Evolutionary conservation across 2,888 invertebrate genomes (phyloP).

Genomic region (Agriopis marginaria): DNA sequence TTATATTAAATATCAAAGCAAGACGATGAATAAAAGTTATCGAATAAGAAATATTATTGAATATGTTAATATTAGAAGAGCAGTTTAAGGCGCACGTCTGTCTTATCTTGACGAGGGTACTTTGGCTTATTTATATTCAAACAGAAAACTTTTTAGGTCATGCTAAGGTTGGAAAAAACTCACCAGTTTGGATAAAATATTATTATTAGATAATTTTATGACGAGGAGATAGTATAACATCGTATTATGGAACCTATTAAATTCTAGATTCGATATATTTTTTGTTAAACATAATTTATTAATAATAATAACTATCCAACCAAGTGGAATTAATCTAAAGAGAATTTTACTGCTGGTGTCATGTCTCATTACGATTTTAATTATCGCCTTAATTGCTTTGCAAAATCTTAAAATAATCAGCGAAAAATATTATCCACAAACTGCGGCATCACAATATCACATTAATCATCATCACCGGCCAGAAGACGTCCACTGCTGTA

Average conservation of each 20-base stretch:
- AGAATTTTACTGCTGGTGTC: constrained; percentile 30
- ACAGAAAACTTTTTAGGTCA: constrained; percentile 48
- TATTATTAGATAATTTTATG: too few species aligned
- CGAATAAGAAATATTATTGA: constrained; percentile 22
- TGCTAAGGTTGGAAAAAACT: constrained; percentile 4
- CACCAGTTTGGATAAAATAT: too few species aligned
- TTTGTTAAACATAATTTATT: not conserved
- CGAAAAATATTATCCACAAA: too few species aligned
- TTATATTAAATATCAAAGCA: not conserved
- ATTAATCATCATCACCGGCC: too few species aligned
- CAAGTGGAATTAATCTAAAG: constrained; percentile 9
- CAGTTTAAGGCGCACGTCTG: constrained; percentile 56
- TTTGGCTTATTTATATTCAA: constrained; percentile 62
- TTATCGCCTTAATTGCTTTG: constrained; percentile 46
- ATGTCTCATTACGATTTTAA: constrained; percentile 45
- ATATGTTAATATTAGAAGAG: constrained; percentile 51
- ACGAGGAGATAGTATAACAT: too few species aligned
- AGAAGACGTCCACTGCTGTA: too few species aligned
- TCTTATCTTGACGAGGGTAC: constrained; percentile 70
- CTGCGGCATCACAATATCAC: too few species aligned
- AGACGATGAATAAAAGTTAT: constrained; percentile 4
- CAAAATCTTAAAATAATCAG: constrained; percentile 7
- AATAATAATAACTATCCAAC: not conserved
- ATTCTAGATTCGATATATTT: not conserved
- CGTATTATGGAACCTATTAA: too few species aligned